Evolutionary conservation across 1,140 invertebrate genomes (phyloP).

Genomic region (Meloidogyne chitwoodi): DNA sequence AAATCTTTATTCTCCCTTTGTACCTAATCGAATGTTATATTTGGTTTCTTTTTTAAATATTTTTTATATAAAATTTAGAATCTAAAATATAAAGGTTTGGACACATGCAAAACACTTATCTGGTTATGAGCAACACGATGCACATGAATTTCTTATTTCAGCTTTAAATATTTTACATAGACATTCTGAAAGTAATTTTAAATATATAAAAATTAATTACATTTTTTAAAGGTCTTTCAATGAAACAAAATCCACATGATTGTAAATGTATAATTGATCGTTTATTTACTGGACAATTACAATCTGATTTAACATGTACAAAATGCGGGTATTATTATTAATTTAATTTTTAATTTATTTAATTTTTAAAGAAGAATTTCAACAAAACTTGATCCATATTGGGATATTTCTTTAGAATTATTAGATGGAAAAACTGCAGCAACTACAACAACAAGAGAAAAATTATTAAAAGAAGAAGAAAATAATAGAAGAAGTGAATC

Average conservation of each 20-base stretch:
- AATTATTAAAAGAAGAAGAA: not conserved
- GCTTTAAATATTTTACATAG: conserved; percentile 84
- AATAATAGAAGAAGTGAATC: conserved; percentile 61
- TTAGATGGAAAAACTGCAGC: conserved; percentile 15
- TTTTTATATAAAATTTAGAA: not conserved
- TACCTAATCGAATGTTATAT: conserved; percentile 69
- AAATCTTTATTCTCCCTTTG: conserved; percentile 63
- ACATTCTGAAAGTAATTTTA: conserved; percentile 67
- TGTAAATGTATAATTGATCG: conserved; percentile 96
- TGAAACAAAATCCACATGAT: conserved; percentile 65
- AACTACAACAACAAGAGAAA: not conserved
- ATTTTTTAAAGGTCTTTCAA: conserved; percentile 21
- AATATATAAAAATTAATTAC: not conserved
- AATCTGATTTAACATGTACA: conserved; percentile 93
- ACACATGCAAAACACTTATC: conserved; percentile 88
- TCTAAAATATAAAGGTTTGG: conserved; percentile 70
- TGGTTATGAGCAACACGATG: conserved; percentile 91
- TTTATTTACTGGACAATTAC: conserved; percentile 86
- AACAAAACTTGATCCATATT: conserved; percentile 92
- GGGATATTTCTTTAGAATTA: conserved; percentile 91
- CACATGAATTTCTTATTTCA: conserved; percentile 96
- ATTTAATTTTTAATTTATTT: conserved; percentile 15
- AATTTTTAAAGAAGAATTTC: conserved; percentile 67
- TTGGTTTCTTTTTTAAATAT: conserved; percentile 61
- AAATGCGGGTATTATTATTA: conserved; percentile 74